A percentile compares a stretch with the other conserved stretches of the same genome.
Evolutionary conservation across 2,797 vertebrate genomes (phyloP).

Genomic region (Sylvilagus floridanus): DNA sequence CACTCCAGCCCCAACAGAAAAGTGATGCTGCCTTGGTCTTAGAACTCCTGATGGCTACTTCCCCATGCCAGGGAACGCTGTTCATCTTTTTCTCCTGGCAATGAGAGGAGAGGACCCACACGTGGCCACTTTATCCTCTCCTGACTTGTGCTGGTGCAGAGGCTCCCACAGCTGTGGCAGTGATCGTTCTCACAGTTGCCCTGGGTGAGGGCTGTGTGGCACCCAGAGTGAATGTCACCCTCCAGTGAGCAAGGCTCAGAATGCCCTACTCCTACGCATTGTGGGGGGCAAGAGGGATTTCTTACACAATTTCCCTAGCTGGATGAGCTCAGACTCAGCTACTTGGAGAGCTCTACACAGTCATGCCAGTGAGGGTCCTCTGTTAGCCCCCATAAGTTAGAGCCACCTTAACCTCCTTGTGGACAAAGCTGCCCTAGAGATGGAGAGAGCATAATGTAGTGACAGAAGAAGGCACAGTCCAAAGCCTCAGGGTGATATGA

Average conservation of each 20-base stretch:
- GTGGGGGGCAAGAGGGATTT: background rate
- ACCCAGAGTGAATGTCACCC: background rate
- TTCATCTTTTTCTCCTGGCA: constrained; percentile 21
- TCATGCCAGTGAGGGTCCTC: background rate
- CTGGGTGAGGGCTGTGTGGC: background rate
- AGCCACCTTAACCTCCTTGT: background rate
- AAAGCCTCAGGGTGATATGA: background rate
- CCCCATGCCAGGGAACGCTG: background rate
- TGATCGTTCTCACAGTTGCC: background rate
- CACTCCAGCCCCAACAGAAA: background rate
- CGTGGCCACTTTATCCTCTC: background rate
- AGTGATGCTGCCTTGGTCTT: background rate
- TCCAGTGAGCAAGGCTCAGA: background rate
- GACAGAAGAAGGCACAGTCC: background rate
- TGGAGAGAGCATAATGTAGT: fast-evolving
- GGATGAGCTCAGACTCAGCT: background rate
- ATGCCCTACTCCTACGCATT: background rate
- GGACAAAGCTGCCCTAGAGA: background rate
- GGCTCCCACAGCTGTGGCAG: background rate
- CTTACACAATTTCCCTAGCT: background rate
- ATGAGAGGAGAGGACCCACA: background rate
- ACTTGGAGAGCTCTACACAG: background rate
- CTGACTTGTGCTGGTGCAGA: background rate
- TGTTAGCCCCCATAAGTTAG: background rate
- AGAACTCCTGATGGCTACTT: background rate